phyloP scores from a whole-genome alignment of 2,888 invertebrate species.

The Tipula unca region DNA sequence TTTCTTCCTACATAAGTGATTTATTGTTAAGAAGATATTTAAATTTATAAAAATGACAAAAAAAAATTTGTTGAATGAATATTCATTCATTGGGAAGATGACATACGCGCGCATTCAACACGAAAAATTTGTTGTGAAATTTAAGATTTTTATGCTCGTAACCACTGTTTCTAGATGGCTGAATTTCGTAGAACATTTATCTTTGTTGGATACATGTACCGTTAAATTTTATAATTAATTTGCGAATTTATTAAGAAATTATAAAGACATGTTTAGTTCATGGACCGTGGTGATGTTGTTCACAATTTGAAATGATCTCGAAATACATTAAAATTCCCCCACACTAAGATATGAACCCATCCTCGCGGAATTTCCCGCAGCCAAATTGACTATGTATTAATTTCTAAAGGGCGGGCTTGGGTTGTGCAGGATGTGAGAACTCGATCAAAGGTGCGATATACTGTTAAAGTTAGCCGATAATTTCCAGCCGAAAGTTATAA shows the following conservation, averaged over 20 bases:
- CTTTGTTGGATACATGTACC: background rate
- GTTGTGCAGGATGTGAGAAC: too few relatives aligned
- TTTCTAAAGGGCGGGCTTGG: too few relatives aligned
- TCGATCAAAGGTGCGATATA: too few relatives aligned
- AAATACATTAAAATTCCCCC: too few relatives aligned
- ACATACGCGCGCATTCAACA: background rate
- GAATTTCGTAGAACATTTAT: background rate
- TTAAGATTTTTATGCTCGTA: background rate
- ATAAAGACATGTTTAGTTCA: background rate
- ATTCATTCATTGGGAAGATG: constrained; percentile 4
- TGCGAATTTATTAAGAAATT: background rate
- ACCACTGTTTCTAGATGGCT: background rate
- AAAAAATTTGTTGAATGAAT: background rate
- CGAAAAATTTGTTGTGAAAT: background rate
- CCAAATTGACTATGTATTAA: too few relatives aligned
- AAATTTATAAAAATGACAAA: background rate
- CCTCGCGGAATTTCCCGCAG: too few relatives aligned
- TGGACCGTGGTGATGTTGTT: too few relatives aligned
- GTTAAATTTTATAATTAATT: background rate
- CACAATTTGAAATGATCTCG: too few relatives aligned
- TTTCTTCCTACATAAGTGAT: background rate
- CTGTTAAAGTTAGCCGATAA: too few relatives aligned
- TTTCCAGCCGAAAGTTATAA: too few relatives aligned
- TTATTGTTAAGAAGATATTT: background rate
- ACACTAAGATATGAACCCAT: too few relatives aligned